Conservation (phyloP, 2,113 vertebrate species). For the Tautogolabrus adspersus region DNA sequence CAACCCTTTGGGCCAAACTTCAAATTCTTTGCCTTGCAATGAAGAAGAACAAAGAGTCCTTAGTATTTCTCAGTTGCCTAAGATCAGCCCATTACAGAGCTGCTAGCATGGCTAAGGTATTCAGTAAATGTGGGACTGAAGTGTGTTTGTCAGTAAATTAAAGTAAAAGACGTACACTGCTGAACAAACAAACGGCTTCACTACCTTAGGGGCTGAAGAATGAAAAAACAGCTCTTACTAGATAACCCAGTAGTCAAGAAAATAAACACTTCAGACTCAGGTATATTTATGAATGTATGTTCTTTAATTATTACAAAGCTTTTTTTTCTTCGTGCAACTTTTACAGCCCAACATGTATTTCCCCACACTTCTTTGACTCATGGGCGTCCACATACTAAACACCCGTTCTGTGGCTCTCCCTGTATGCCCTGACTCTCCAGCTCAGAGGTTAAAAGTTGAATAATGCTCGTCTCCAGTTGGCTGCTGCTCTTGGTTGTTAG, state of each 20-base stretch:
- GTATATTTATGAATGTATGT: neutral
- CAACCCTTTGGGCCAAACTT: neutral
- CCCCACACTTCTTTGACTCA: neutral
- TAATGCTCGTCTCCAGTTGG: neutral
- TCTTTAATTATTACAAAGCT: neutral
- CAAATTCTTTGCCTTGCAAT: too few species aligned
- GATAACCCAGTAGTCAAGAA: too few species aligned
- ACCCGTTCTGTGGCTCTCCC: neutral
- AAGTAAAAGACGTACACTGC: neutral
- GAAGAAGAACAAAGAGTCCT: neutral
- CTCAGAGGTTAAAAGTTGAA: slow-evolving; percentile 62
- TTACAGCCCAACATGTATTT: neutral
- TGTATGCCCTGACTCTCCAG: neutral
- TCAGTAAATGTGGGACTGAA: too few species aligned
- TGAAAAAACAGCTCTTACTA: too few species aligned
- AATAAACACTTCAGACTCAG: neutral
- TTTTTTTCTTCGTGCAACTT: neutral
- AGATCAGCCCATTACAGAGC: neutral
- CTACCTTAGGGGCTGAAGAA: too few species aligned
- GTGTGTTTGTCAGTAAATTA: neutral
- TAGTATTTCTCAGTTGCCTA: too few species aligned
- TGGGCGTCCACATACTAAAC: slow-evolving; percentile 70
- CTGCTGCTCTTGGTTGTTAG: slow-evolving; percentile 54
- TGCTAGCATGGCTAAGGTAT: neutral
- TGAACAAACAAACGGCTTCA: too few species aligned